Evolutionary conservation across 1,140 invertebrate species (phyloP), one percentile per base, ranked within the genome.

Genomic region (Cyphomyrmex costatus): DNA sequence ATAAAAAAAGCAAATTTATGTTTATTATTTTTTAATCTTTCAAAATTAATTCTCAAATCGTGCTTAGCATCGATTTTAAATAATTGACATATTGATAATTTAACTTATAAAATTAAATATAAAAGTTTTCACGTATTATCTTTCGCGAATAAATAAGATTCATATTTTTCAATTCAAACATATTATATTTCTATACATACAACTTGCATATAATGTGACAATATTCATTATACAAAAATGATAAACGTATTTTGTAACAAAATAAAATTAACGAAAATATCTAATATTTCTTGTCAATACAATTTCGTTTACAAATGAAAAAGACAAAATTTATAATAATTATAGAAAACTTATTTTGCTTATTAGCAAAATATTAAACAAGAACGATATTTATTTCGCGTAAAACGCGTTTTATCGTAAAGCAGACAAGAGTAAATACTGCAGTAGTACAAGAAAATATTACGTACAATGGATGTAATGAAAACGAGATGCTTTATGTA

Each of bases 371-470:
- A n/a, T 33, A 51, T n/a, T 36, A 46, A 21, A 70, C 0, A 42
- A 21, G 14, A 16, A 19, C 2, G 8, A 68, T 16, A 60, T 73
- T 49, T 74, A 46, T 83, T 73, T 61, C 19, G 68, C 19, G 19
- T 24, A 10, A 1, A 79, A 58, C 24, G 49, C 24, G 21, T 53
- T 68, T 80, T 70, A 49, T 49, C 24, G n/a, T 60, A 60, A 27
- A 30, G 19, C 33, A 7, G 30, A 24, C 19, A 70, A 60, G 21
- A 68, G 8, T 53, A 53, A 53, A 70, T 4, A 16, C 51, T 30
- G 68, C 68, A 49, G 36, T 83, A 46, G 68, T 60, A 60, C 53
- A 24, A 36, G 68, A 14, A 73, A 60, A 73, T 49, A 83, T 73
- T 60, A 46, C 14, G 49, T n/a, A 14, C 63, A 27, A 58, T 14